Conservation (phyloP, 2,113 vertebrate species). For the Saccopteryx bilineata region DNA sequence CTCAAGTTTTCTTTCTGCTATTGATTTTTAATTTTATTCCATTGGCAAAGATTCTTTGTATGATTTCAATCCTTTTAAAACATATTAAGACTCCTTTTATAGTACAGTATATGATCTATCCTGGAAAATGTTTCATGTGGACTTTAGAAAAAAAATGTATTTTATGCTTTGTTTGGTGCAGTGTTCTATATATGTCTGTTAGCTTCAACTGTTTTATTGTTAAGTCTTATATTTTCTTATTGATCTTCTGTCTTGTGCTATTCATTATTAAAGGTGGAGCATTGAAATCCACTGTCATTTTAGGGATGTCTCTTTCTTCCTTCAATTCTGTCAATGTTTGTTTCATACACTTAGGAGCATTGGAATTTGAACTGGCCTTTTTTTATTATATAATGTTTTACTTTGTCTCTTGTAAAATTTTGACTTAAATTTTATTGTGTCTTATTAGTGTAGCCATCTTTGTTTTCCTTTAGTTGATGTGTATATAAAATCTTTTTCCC, state of each 20-base stretch:
- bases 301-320: neutral
- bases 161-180: neutral
- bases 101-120: neutral
- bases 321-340: neutral
- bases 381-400: neutral
- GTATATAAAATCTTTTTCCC: neutral
- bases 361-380: neutral
- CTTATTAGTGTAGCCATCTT: neutral
- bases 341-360: neutral
- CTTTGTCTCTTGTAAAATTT: neutral
- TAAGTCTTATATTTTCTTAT: neutral
- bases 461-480: neutral
- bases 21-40: neutral
- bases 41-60: neutral
- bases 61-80: neutral
- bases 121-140: no score
- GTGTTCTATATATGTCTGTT: neutral
- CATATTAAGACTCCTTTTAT: neutral
- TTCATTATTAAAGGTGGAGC: neutral
- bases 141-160: neutral
- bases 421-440: neutral
- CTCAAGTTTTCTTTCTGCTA: neutral
- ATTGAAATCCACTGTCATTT: neutral
- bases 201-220: neutral
- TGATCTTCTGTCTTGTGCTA: neutral